Evolutionary conservation across 2,797 vertebrate genomes (phyloP), one percentile per base, ranked within the genome.

Genomic region (Salarias fasciatus): DNA sequence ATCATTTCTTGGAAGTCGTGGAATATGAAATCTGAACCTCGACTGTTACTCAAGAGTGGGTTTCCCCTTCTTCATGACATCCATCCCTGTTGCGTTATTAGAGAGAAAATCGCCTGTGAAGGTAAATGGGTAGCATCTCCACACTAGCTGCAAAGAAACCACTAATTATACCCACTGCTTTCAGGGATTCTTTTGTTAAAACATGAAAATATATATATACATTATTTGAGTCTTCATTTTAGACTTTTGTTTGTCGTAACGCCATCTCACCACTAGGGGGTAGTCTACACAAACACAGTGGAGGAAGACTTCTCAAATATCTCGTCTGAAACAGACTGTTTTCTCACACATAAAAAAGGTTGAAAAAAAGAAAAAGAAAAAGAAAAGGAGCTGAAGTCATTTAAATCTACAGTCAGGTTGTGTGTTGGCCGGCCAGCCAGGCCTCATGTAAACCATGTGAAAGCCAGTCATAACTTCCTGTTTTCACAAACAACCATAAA

Each of bases 381-480:
- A 47, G 24, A 37, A 67, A 62, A 40, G 36, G 46, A 46, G 45
- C 38, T 55, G 7, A 68, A 82, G 71, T 62, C 28, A 57, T 73
- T 74, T 58, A 37, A 68, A 63, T 51, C 57, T 63, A 55, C 71
- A 80, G 63, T 61, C 15, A 52, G 43, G 66, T 35, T 63, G 51
- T 82, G 65, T 74, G 74, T 74, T 60, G 46, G 67, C 63, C 8
- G 29, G 31, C 42, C 43, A 46, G 78, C 61, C 67, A 57, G 68
- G 54, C 69, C 80, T 83, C 72, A 85, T 86, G 64, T 82, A 80
- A 87, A 91, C 84, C 86, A 90, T 80, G 86, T 87, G 86, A 74
- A 80, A 77, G 61, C 77, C 75, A 89, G 87, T 87, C 90, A 90
- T 84, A 79, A 91, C 86, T 91, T 92, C 90, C 89, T 88, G 87